Percentiles rank a stretch among this genome's conserved stretches.
Evolutionary conservation across 2,888 invertebrate genomes (phyloP).

Genomic region (Rhyacophila evoluta): DNA sequence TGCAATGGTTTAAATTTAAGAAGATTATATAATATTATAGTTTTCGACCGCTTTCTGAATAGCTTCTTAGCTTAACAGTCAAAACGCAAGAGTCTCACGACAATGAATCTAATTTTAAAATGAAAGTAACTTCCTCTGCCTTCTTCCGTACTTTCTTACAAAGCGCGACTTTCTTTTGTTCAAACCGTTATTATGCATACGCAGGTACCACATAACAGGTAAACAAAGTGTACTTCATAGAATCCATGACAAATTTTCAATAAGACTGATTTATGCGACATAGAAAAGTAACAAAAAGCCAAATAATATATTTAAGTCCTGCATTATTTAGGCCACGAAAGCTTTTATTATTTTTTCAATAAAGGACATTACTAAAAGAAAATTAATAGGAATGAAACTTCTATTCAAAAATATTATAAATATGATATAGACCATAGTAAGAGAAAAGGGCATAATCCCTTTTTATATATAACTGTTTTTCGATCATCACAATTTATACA

Average conservation of each 20-base stretch:
- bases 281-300: background rate
- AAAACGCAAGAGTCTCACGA: background rate
- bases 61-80: background rate
- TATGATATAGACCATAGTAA: too few species aligned
- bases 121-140: background rate
- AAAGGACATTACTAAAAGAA: background rate
- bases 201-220: background rate
- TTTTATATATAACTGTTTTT: too few species aligned
- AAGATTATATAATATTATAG: too few species aligned
- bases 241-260: background rate
- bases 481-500: too few species aligned
- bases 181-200: background rate
- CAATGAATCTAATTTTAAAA: conserved; percentile 24
- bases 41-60: background rate
- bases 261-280: background rate
- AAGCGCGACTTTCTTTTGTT: conserved; percentile 17
- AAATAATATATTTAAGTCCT: background rate
- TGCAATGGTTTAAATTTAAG: too few species aligned
- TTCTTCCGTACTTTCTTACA: background rate
- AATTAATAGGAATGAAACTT: background rate
- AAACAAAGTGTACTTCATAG: background rate
- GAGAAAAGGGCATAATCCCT: too few species aligned
- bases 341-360: background rate
- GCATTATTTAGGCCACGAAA: background rate
- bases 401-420: too few species aligned